Evolutionary conservation across 2,113 vertebrate species (phyloP).

Genomic region (Turnix velox): DNA sequence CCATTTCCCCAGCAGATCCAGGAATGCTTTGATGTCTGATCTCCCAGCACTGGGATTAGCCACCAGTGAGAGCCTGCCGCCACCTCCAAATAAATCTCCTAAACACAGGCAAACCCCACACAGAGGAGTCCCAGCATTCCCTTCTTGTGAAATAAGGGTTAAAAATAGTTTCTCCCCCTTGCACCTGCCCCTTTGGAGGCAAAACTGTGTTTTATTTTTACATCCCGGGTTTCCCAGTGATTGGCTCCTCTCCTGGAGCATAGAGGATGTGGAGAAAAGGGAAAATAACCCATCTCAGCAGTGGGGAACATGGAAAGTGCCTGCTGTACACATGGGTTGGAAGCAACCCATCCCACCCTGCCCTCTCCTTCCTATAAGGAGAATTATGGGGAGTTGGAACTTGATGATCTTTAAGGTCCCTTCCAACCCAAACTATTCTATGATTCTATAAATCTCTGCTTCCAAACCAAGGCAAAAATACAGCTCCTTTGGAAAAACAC

Average conservation of each 20-base stretch:
- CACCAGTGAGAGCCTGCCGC: not conserved
- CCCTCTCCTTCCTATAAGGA: not conserved
- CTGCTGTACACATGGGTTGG: fast-evolving
- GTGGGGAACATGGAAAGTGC: not conserved
- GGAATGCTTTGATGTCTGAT: conserved; percentile 28
- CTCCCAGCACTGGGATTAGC: not conserved
- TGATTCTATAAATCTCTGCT: too few relatives aligned
- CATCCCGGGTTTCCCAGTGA: not conserved
- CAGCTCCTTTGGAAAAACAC: not conserved
- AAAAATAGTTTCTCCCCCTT: conserved; percentile 3
- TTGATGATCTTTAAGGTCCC: too few relatives aligned
- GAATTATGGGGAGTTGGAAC: too few relatives aligned
- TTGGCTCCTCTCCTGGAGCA: not conserved
- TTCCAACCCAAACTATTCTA: too few relatives aligned
- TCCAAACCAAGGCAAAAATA: not conserved
- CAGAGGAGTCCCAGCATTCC: not conserved
- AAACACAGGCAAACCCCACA: not conserved
- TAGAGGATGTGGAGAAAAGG: not conserved
- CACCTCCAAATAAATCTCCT: not conserved
- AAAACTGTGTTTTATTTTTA: not conserved
- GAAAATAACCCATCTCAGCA: not conserved
- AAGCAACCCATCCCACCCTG: not conserved
- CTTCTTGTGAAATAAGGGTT: not conserved
- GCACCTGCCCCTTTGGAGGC: not conserved
- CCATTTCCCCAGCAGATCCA: not conserved